Evolutionary conservation across 2,113 vertebrate species (phyloP), one percentile per base, ranked within the genome.

Genomic region (Mastomys coucha): DNA sequence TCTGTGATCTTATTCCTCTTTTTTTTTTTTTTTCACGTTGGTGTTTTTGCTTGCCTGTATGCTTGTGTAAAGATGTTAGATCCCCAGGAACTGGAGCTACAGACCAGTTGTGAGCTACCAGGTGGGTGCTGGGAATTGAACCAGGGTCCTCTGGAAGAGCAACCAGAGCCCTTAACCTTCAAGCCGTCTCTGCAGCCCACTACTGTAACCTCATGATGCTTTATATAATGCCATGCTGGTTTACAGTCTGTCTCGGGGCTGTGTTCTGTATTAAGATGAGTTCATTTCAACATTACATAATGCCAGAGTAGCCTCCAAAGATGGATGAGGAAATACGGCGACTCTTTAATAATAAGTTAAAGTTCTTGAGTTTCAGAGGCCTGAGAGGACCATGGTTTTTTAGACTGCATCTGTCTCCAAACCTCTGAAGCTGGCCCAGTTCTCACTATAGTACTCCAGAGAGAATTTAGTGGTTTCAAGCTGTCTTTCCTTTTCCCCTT

Each of bases 1-100:
- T 96, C 42, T 96, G 22, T 78, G 81, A 42, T 45, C 84, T 96
- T 72, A n/a, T 93, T 72, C 36, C 16, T 39, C 39, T n/a, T n/a
- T 7, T n/a, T 17, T 70, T 16, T 17, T 5, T 36, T 0, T 33
- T 19, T 33, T 16, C 39, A 17, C 3, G 14, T 72, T 72, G 36
- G 36, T 72, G 36, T 39, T 72, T 72, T 72, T 9, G 36, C 36
- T 20, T 3, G 0, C 36, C 7, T 20, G 17, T 72, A 72, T n/a
- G 17, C 36, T 72, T 72, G 70, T 72, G 70, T 72, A 8, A 72
- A 8, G 70, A 72, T 72, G 69, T 39, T 20, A n/a, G 70, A n/a
- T 72, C 36, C 36, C 70, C 36, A 39, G 70, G 70, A 20, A 70
- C 31, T 36, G 33, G 33, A 36, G 33, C 69, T 36, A 22, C 70